These are phyloP conservation scores for Brachionus paranguensis DNA, from an alignment of 1,140 invertebrate species.

Conservation along the genomic window DNA sequence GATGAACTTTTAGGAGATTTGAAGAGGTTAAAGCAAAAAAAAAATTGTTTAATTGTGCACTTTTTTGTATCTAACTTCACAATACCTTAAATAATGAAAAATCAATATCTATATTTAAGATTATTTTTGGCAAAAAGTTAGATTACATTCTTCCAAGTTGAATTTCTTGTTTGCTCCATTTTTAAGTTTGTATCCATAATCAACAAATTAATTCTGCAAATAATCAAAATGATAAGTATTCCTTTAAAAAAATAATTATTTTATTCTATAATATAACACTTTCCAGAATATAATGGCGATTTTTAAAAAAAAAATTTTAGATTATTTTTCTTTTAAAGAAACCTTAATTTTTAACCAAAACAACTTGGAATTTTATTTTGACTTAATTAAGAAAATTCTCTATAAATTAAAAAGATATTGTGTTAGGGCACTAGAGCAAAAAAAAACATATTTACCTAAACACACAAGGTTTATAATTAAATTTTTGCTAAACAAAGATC, in stretches of 20 bases:
- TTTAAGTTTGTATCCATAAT: neutral
- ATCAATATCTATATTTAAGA: no score
- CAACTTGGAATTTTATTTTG: no score
- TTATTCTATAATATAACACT: neutral
- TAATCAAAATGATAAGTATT: neutral
- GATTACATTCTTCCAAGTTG: neutral
- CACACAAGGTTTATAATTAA: slow-evolving; percentile 27
- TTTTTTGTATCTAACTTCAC: no score
- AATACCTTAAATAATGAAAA: no score
- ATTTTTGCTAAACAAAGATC: neutral
- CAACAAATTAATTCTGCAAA: neutral
- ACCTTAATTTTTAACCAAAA: no score
- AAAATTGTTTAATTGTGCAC: no score
- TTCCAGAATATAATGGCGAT: neutral
- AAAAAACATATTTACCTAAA: neutral
- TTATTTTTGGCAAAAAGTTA: no score
- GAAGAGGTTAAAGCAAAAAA: no score
- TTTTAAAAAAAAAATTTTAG: neutral
- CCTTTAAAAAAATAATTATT: neutral
- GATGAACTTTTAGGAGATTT: no score
- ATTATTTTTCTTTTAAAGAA: no score
- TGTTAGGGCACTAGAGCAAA: neutral
- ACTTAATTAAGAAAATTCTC: neutral
- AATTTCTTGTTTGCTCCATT: neutral
- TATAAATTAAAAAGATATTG: neutral